Evolutionary conservation across 2,888 invertebrate species (phyloP).

Genomic region (Tachina fera): DNA sequence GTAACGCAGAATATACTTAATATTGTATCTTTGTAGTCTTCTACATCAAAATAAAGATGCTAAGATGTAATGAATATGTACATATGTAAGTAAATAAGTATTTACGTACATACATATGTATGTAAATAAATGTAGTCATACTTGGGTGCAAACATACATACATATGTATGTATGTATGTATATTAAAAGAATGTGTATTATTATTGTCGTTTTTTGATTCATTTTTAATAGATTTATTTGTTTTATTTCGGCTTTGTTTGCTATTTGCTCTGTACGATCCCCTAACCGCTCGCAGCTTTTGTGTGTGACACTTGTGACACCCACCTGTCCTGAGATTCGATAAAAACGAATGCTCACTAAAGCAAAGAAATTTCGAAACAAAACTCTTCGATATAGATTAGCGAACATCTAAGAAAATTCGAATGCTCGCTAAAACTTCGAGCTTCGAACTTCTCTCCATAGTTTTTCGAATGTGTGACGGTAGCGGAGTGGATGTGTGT

Average conservation of each 20-base stretch:
- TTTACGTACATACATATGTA: not conserved
- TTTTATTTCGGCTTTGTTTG: slow-evolving; percentile 35
- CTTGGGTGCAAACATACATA: not conserved
- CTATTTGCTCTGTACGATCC: slow-evolving; percentile 8
- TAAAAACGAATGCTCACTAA: no score
- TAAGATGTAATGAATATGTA: not conserved
- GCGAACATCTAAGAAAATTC: no score
- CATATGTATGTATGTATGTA: not conserved
- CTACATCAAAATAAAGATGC: slow-evolving; percentile 5
- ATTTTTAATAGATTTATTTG: slow-evolving; percentile 50
- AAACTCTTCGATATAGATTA: no score
- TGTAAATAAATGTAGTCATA: not conserved
- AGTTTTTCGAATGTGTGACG: no score
- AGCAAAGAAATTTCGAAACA: no score
- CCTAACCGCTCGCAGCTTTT: not conserved
- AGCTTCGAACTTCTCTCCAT: no score
- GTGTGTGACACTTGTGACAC: not conserved
- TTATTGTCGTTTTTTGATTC: slow-evolving; percentile 43
- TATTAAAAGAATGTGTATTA: slow-evolving; percentile 23
- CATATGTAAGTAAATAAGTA: not conserved
- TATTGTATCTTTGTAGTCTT: slow-evolving; percentile 47
- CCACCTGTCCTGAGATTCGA: no score
- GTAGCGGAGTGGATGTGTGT: no score
- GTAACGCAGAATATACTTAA: not conserved
- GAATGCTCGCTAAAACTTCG: no score